phyloP scores from a whole-genome alignment of 2,888 invertebrate genomes.

The Tinea pellionella region DNA sequence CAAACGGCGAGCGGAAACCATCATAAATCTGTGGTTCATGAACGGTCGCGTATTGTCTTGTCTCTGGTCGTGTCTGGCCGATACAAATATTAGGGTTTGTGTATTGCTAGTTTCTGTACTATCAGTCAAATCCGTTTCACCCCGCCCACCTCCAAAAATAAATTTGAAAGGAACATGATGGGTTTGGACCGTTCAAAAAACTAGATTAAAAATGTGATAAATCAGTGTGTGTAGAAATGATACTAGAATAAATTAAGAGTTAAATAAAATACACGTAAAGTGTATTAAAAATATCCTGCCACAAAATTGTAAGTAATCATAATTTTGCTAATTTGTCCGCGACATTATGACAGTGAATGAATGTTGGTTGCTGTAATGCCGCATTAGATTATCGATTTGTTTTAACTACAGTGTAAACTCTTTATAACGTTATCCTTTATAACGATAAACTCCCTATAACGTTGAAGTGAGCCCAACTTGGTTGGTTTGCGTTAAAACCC shows the following conservation, averaged over 20 bases:
- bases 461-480: too few relatives aligned
- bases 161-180: not conserved
- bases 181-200: not conserved
- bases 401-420: too few relatives aligned
- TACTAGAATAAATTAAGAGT: not conserved
- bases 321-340: not conserved
- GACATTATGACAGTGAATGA: not conserved
- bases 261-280: not conserved
- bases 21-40: too few relatives aligned
- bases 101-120: too few relatives aligned
- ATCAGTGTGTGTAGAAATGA: not conserved
- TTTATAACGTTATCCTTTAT: too few relatives aligned
- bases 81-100: not conserved
- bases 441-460: too few relatives aligned
- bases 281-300: not conserved
- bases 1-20: too few relatives aligned
- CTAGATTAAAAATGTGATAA: not conserved
- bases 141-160: not conserved
- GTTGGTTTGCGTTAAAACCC: too few relatives aligned
- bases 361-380: constrained; percentile 27
- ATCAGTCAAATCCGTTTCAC: not conserved
- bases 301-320: not conserved
- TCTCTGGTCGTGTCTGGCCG: not conserved
- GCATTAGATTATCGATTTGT: constrained; percentile 52
- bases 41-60: too few relatives aligned